These are phyloP conservation scores for Cheiracanthium punctorium DNA, from an alignment of 2,888 invertebrate species.

Conservation along the genomic window DNA sequence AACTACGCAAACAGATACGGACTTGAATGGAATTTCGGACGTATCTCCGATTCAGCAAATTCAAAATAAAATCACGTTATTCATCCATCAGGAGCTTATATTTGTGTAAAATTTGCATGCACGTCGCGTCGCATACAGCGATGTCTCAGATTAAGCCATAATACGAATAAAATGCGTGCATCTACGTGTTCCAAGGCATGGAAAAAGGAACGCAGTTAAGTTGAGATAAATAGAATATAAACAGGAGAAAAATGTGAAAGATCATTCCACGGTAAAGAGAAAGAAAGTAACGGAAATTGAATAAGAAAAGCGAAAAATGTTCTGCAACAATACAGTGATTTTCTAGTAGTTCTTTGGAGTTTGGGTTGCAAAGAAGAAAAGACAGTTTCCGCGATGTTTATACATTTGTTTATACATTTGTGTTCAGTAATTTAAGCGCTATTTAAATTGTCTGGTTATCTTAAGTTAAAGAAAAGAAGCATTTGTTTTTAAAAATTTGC, in stretches of 20 bases:
- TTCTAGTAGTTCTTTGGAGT: too few relatives aligned
- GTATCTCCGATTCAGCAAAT: conserved; percentile 6
- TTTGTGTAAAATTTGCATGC: conserved; percentile 13
- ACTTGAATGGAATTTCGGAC: too few relatives aligned
- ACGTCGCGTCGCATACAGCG: not conserved
- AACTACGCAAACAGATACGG: too few relatives aligned
- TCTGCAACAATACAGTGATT: too few relatives aligned
- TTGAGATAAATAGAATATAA: conserved; percentile 8
- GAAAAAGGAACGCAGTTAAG: not conserved
- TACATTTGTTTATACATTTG: too few relatives aligned
- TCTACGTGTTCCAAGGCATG: not conserved
- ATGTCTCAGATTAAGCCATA: not conserved
- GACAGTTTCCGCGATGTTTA: too few relatives aligned
- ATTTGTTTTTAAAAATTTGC: too few relatives aligned
- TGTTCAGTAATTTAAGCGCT: too few relatives aligned
- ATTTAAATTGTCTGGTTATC: too few relatives aligned
- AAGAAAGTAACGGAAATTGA: not conserved
- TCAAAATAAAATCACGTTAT: conserved; percentile 1
- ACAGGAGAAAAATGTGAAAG: not conserved
- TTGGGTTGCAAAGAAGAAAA: too few relatives aligned
- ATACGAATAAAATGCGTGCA: not conserved
- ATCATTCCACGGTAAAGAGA: not conserved
- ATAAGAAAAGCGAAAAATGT: too few relatives aligned
- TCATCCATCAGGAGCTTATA: conserved; percentile 4
- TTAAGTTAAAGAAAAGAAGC: too few relatives aligned